These are phyloP conservation scores for Anniella stebbinsi DNA, from an alignment of 2,797 vertebrate species.

Conservation along the genomic window DNA sequence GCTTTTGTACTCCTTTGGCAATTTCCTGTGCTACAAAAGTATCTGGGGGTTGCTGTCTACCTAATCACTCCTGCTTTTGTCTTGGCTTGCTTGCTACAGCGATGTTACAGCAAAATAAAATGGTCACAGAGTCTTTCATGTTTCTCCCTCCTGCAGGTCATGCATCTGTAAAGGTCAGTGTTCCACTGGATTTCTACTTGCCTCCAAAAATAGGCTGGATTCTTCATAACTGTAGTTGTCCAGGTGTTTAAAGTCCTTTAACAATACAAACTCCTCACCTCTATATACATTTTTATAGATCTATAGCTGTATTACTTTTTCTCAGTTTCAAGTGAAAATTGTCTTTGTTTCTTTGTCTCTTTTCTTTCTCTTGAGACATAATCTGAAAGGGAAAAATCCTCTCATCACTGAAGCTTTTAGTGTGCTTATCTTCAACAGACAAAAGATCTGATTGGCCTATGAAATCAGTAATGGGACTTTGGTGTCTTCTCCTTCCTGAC, in stretches of 20 bases:
- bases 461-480: not conserved
- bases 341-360: not conserved
- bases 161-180: slow-evolving; percentile 19
- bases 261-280: slow-evolving; percentile 7
- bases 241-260: not conserved
- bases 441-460: not conserved
- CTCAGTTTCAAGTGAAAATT: not conserved
- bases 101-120: slow-evolving; percentile 26
- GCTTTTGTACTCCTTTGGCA: not conserved
- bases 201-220: not conserved
- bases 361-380: not conserved
- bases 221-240: slow-evolving; percentile 19
- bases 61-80: slow-evolving; percentile 13
- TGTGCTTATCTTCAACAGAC: not conserved
- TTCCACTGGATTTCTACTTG: not conserved
- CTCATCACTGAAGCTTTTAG: not conserved
- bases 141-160: slow-evolving; percentile 23
- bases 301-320: slow-evolving; percentile 17
- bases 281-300: slow-evolving; percentile 15
- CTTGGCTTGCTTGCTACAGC: slow-evolving; percentile 14
- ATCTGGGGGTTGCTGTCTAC: not conserved
- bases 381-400: not conserved
- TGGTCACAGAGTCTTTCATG: not conserved
- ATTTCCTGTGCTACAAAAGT: slow-evolving; percentile 36
- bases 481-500: not conserved